A percentile compares a stretch with the other conserved stretches of the same genome.
phyloP scores from a whole-genome alignment of 2,888 invertebrate genomes.

The Hylaea fasciaria region DNA sequence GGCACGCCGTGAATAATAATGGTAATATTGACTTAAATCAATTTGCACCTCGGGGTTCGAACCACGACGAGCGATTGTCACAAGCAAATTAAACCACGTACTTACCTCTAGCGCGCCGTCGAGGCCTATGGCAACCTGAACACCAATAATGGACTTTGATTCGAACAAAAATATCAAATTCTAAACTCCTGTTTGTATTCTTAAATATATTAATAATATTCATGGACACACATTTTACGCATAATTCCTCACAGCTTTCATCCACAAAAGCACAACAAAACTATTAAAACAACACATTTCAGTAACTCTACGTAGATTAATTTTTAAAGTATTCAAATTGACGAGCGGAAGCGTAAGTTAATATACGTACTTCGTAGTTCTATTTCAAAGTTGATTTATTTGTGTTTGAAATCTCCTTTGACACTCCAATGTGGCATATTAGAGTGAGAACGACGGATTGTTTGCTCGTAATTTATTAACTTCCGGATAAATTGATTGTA shows the following conservation, averaged over 20 bases:
- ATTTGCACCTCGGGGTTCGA: conserved; percentile 33
- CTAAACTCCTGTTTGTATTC: too few species aligned
- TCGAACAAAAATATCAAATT: too few species aligned
- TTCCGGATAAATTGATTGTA: conserved; percentile 48
- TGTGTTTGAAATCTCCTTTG: conserved; percentile 62
- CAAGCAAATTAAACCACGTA: conserved; percentile 22
- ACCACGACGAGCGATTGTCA: conserved; percentile 24
- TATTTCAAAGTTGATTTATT: conserved; percentile 82
- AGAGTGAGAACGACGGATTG: conserved; percentile 67
- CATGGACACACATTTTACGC: too few species aligned
- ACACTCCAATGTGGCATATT: conserved; percentile 72
- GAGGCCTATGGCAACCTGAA: conserved; percentile 39
- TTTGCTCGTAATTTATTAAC: conserved; percentile 69
- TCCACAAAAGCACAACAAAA: too few species aligned
- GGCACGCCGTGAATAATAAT: conserved; percentile 72
- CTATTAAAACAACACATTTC: background rate
- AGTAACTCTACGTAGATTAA: conserved; percentile 29
- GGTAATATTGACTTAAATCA: conserved; percentile 52
- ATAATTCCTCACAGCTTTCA: too few species aligned
- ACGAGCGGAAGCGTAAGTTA: conserved; percentile 72
- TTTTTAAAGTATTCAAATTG: conserved; percentile 65
- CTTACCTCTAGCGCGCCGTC: conserved; percentile 6
- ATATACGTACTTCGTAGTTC: conserved; percentile 65
- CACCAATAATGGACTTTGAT: too few species aligned
- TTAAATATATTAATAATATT: too few species aligned